Conservation (phyloP, 2,113 vertebrate species). For the Rhinichthys klamathensis region DNA sequence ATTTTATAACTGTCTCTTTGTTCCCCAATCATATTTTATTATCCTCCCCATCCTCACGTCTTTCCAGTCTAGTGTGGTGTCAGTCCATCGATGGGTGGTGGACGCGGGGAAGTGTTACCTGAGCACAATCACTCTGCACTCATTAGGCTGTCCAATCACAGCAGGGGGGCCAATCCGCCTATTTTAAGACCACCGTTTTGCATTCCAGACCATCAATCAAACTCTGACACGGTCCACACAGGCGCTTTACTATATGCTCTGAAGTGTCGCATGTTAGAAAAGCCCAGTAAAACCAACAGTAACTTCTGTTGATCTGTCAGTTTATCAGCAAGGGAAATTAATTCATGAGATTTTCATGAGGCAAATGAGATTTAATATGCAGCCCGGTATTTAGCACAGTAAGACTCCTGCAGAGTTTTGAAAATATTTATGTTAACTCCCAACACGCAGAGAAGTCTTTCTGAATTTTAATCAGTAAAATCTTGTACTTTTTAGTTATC, state of each 20-base stretch:
- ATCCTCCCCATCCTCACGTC: background rate
- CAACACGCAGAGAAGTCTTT: background rate
- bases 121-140: conserved; percentile 32
- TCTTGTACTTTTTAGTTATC: background rate
- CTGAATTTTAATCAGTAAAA: background rate
- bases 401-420: background rate
- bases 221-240: background rate
- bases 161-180: conserved; percentile 27
- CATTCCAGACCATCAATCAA: conserved; percentile 41
- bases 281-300: background rate
- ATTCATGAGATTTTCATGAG: background rate
- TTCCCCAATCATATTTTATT: background rate
- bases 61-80: background rate
- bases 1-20: conserved; percentile 1
- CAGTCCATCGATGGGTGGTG: background rate
- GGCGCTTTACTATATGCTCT: background rate
- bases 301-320: background rate
- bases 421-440: background rate
- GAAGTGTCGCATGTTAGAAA: background rate
- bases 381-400: background rate
- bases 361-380: conserved; percentile 10
- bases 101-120: conserved; percentile 3
- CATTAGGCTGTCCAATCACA: conserved; percentile 35
- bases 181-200: conserved; percentile 19
- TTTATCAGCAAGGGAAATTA: background rate